phyloP scores from a whole-genome alignment of 1,140 invertebrate genomes.

The Cydia splendana region DNA sequence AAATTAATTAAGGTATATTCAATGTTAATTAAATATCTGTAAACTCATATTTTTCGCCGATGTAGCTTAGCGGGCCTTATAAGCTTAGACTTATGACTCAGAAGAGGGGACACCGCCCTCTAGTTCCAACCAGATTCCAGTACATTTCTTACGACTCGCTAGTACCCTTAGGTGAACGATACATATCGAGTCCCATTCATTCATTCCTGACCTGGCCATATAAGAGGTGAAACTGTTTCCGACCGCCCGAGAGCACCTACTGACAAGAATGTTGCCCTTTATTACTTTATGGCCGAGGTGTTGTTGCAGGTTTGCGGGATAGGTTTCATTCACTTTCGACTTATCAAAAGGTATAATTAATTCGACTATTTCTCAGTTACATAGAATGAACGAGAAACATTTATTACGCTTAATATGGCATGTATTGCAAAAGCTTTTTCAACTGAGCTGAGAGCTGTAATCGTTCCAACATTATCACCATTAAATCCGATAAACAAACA shows the following conservation, averaged over 20 bases:
- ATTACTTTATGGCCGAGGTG: background rate
- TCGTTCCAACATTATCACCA: background rate
- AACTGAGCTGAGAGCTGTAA: background rate
- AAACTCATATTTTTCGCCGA: background rate
- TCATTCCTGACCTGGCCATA: constrained; percentile 27
- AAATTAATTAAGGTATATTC: background rate
- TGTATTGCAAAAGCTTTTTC: background rate
- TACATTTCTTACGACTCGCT: background rate
- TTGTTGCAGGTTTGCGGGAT: background rate
- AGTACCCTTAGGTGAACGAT: constrained; percentile 12
- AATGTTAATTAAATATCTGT: background rate
- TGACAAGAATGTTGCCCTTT: constrained; percentile 14
- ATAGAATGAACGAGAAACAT: background rate
- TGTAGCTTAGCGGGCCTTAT: background rate
- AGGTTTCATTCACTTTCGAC: constrained; percentile 22
- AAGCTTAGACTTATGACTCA: background rate
- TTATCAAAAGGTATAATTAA: background rate
- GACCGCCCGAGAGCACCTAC: constrained; percentile 9
- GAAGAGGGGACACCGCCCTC: background rate
- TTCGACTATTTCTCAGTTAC: background rate
- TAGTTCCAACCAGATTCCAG: background rate
- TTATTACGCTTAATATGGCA: background rate
- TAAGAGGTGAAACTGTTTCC: constrained; percentile 26
- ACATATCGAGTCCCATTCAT: constrained; percentile 20
- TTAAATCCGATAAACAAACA: constrained; percentile 23